Base-by-base conservation (phyloP, 2,888 invertebrate genomes). In the Holacanthella duospinosa region DNA sequence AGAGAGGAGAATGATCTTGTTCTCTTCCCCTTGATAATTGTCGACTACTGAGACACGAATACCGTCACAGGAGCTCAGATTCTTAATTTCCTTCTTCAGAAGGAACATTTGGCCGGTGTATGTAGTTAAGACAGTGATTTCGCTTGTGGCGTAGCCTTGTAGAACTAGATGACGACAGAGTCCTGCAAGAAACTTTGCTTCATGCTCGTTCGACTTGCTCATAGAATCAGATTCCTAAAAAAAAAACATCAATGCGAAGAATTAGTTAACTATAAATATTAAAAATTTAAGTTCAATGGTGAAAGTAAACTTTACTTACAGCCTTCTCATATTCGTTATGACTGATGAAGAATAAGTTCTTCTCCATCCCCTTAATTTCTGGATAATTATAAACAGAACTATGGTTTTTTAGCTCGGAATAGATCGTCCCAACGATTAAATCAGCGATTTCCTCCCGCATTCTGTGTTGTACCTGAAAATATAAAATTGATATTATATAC, bases 11-110 rank as follows among this genome's bases (percentile, higher is more conserved):
- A 90, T 85, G 73, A 90, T 87, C 75, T 84, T 84, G 74, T 83
- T 85, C 79, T 89, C 89, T 74, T 88, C 85, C 0, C 90, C 89
- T 79, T 90, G 90, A 74, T 83, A 90, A 75, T 87, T 88, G 75
- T 90, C 89, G 1, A 89, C 85, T 0, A 84, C 84, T 0, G 84
- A 81, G 25, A 87, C 81, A 66, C 81, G 79, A 4, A 87, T 80
- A 44, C 82, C 80, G 29, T 77, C 73, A 2, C 83, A 76, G 1
- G 77, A 64, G 1, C 69, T 60, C 63, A 62, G 25, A 6, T 27
- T 19, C 57, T 48, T 21, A 25, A 74, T 74, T 73, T 83, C 82
- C 74, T 80, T 78, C 71, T 78, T 79, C 62, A 86, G 77, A 44
- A 81, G 77, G 60, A 81, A 79, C 70, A 85, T 82, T 76, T 89